Evolutionary conservation across 2,888 invertebrate species (phyloP).

Genomic region (Acrocyrtus sp.): DNA sequence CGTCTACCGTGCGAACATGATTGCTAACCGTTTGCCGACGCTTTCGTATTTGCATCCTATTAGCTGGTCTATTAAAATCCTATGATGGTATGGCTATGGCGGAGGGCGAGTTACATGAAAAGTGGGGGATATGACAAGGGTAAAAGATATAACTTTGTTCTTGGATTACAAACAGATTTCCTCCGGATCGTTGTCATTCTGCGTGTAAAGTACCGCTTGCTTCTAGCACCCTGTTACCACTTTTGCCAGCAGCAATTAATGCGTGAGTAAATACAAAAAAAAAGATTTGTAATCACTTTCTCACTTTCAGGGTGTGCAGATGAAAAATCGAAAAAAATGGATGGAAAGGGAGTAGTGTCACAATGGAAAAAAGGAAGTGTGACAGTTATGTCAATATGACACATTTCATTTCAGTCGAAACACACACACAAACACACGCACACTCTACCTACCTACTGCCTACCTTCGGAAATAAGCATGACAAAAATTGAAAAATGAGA

Average conservation of each 20-base stretch:
- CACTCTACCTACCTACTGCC: too few relatives aligned
- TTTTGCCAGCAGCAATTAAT: neutral
- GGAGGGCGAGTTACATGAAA: too few relatives aligned
- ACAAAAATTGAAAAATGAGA: neutral
- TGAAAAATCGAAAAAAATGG: too few relatives aligned
- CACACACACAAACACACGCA: too few relatives aligned
- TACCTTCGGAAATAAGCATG: too few relatives aligned
- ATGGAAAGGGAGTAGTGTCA: neutral
- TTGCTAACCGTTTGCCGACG: neutral
- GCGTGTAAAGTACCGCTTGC: too few relatives aligned
- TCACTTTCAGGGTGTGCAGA: neutral
- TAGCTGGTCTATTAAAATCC: neutral
- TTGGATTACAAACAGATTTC: neutral
- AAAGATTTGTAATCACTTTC: neutral
- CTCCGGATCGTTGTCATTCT: neutral
- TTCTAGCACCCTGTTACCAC: neutral
- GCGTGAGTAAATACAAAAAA: too few relatives aligned
- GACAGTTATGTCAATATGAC: slow-evolving; percentile 50
- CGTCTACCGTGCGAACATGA: neutral
- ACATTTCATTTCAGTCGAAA: too few relatives aligned
- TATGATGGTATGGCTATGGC: too few relatives aligned
- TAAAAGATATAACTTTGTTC: too few relatives aligned
- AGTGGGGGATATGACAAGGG: too few relatives aligned
- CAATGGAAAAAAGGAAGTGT: slow-evolving; percentile 42
- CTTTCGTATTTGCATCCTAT: too few relatives aligned